A percentile compares a stretch with the other conserved stretches of the same genome.
These are phyloP conservation scores for Menidia beryllina DNA, from an alignment of 2,113 vertebrate genomes.

Conservation along the genomic window DNA sequence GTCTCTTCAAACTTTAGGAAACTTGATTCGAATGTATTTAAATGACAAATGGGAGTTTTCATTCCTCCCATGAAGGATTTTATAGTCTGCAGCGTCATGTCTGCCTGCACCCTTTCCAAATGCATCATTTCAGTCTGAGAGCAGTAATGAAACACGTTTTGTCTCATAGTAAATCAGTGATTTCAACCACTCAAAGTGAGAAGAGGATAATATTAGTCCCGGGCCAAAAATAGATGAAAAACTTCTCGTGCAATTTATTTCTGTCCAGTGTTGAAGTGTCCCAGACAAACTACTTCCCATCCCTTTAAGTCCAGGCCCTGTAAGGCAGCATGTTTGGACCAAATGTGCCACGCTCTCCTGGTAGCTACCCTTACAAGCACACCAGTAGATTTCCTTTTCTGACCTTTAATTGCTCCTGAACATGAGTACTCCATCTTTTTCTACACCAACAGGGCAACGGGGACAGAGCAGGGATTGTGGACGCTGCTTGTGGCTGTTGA, in stretches of 20 bases:
- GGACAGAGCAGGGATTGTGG: neutral
- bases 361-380: conserved; percentile 16
- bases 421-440: conserved; percentile 23
- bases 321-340: neutral
- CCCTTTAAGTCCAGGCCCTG: conserved; percentile 8
- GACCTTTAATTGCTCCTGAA: conserved; percentile 50
- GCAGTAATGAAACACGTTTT: neutral
- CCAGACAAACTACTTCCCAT: neutral
- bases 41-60: too few species aligned
- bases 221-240: conserved; percentile 30
- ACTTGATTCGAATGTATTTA: too few species aligned
- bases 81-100: neutral
- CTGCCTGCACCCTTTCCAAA: neutral
- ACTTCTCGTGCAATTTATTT: conserved; percentile 33
- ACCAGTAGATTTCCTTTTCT: conserved; percentile 36
- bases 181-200: neutral
- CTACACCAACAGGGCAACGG: conserved; percentile 8
- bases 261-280: neutral
- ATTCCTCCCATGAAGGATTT: neutral
- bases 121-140: neutral
- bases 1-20: too few species aligned
- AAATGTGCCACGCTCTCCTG: conserved; percentile 5
- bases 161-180: neutral
- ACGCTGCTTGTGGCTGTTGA: neutral
- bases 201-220: conserved; percentile 1